phyloP scores from a whole-genome alignment of 2,113 vertebrate genomes.

The Ceyx cyanopectus region DNA sequence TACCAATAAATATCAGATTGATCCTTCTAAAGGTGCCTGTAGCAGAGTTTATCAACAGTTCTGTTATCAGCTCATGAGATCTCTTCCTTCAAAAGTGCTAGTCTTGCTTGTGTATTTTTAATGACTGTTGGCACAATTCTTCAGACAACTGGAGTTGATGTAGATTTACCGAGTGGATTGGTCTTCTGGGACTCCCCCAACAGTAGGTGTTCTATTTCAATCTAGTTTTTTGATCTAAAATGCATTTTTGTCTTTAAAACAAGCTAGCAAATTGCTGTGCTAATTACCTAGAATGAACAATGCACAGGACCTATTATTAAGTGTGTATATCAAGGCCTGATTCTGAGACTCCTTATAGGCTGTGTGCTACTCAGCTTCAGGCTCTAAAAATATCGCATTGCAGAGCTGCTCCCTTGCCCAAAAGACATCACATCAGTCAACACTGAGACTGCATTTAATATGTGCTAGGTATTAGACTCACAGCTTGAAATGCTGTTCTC shows the following conservation, averaged over 20 bases:
- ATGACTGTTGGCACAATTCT: constrained; percentile 36
- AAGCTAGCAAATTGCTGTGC: background rate
- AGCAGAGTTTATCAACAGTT: background rate
- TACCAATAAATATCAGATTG: background rate
- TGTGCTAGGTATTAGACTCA: background rate
- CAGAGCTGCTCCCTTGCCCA: background rate
- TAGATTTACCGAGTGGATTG: constrained; percentile 20
- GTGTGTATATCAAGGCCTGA: background rate
- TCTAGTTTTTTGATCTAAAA: constrained; percentile 31
- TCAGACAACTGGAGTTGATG: background rate
- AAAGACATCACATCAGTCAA: background rate
- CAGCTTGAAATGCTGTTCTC: background rate
- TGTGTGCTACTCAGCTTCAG: background rate
- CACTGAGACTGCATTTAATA: background rate
- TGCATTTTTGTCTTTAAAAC: constrained; percentile 3
- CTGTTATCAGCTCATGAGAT: constrained; percentile 12
- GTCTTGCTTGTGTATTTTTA: constrained; percentile 24
- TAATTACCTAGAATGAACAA: background rate
- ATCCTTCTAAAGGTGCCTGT: background rate
- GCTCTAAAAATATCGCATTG: background rate
- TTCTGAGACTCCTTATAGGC: background rate
- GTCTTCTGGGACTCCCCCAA: constrained; percentile 41
- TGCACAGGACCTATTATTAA: background rate
- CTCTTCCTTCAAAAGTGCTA: constrained; percentile 10
- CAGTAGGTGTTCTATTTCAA: background rate